Evolutionary conservation across 2,888 invertebrate genomes (phyloP).

Genomic region (Diarsia mendica): DNA sequence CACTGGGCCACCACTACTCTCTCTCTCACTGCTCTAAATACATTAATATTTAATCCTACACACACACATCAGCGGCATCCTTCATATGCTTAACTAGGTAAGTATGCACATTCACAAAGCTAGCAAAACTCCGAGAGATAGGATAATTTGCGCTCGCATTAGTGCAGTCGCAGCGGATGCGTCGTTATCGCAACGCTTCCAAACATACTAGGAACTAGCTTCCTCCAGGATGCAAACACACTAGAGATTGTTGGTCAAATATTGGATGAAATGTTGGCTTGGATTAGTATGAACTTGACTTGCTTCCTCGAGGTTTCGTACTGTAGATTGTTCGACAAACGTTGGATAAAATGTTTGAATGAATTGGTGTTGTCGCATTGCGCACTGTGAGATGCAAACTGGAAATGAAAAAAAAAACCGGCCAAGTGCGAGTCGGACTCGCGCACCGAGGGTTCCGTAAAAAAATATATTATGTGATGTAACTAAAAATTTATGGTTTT

Average conservation of each 20-base stretch:
- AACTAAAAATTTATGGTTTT: too few relatives aligned
- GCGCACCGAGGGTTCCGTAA: too few relatives aligned
- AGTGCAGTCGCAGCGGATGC: conserved; percentile 52
- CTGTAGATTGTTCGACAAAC: conserved; percentile 3
- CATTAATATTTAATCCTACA: too few relatives aligned
- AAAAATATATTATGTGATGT: too few relatives aligned
- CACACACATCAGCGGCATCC: not conserved
- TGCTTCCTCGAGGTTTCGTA: not conserved
- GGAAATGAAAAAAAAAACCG: not conserved
- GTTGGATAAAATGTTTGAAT: not conserved
- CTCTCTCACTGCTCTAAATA: too few relatives aligned
- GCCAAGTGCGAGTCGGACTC: too few relatives aligned
- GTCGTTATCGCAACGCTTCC: conserved; percentile 54
- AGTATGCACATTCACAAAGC: conserved; percentile 10
- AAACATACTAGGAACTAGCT: conserved; percentile 40
- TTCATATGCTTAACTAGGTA: conserved; percentile 1
- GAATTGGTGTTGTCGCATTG: conserved; percentile 19
- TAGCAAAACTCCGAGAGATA: conserved; percentile 53
- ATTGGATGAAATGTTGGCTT: conserved; percentile 12
- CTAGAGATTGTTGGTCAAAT: conserved; percentile 31
- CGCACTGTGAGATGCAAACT: not conserved
- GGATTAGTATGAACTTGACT: conserved; percentile 5
- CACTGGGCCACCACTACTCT: too few relatives aligned
- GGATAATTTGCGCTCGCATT: conserved; percentile 56
- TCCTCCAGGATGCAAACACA: conserved; percentile 15